Conservation (phyloP, 2,888 invertebrate genomes). For the Palloptera scutellata region DNA sequence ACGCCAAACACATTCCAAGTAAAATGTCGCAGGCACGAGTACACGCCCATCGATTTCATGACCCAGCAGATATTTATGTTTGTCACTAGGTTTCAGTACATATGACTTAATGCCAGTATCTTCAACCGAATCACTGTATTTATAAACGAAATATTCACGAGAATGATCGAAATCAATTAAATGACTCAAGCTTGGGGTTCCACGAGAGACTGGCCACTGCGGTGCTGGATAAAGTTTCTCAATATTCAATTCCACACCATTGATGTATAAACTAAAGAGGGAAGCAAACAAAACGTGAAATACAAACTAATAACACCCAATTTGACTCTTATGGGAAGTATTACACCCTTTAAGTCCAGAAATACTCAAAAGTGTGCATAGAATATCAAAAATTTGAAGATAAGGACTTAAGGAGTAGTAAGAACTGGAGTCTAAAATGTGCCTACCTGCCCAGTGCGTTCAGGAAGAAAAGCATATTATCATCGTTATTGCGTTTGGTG, state of each 20-base stretch:
- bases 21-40: slow-evolving; percentile 81
- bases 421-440: no score
- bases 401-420: slow-evolving; percentile 2
- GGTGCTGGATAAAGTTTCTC: slow-evolving; percentile 78
- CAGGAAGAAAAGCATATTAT: slow-evolving; percentile 60
- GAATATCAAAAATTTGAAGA: slow-evolving; percentile 73
- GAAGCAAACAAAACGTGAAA: slow-evolving; percentile 66
- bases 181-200: slow-evolving; percentile 84
- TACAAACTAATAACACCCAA: no score
- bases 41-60: slow-evolving; percentile 83
- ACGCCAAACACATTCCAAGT: slow-evolving; percentile 79
- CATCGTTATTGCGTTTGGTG: slow-evolving; percentile 67
- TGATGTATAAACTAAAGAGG: slow-evolving; percentile 72
- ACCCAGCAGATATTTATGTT: slow-evolving; percentile 76
- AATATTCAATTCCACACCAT: slow-evolving; percentile 77
- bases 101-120: slow-evolving; percentile 74
- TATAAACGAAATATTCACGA: slow-evolving; percentile 10
- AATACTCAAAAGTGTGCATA: no score
- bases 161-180: slow-evolving; percentile 83
- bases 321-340: no score
- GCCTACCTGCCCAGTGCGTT: slow-evolving; percentile 64
- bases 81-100: slow-evolving; percentile 71
- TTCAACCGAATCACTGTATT: slow-evolving; percentile 70
- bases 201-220: slow-evolving; percentile 81
- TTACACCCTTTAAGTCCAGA: no score